Percentiles rank a stretch among this genome's conserved stretches.
These are phyloP conservation scores for Sitta europaea DNA, from an alignment of 2,113 vertebrate species.

Conservation along the genomic window DNA sequence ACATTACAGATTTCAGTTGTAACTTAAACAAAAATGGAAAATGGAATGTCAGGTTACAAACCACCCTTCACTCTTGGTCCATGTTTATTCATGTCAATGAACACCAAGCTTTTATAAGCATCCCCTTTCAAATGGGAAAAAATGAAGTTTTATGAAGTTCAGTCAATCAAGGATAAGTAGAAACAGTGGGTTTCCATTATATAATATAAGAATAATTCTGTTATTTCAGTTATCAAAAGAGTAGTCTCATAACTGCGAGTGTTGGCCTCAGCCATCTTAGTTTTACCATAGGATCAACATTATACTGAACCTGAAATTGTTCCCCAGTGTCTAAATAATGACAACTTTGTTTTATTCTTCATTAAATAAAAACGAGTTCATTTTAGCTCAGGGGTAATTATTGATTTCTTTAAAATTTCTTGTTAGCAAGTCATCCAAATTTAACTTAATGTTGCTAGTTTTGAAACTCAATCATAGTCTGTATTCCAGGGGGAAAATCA, in stretches of 20 bases:
- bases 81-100: not conserved
- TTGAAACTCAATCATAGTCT: not conserved
- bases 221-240: not conserved
- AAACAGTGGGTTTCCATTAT: not conserved
- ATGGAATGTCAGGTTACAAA: not conserved
- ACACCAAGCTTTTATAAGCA: not conserved
- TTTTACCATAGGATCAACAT: not conserved
- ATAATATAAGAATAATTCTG: not conserved
- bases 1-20: not conserved
- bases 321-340: not conserved
- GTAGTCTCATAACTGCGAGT: not conserved
- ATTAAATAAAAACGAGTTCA: not conserved
- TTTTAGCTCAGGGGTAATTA: not conserved
- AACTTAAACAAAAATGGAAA: not conserved
- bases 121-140: not conserved
- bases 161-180: not conserved
- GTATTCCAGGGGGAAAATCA: not conserved
- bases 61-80: not conserved
- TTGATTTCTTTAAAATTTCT: not conserved
- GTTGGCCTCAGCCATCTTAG: not conserved
- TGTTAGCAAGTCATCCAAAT: not conserved
- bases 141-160: not conserved
- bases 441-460: not conserved
- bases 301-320: not conserved
- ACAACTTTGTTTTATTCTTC: not conserved